Evolutionary conservation across 2,113 vertebrate species (phyloP), one percentile per base, ranked within the genome.

Genomic region (Paratilapia polleni): DNA sequence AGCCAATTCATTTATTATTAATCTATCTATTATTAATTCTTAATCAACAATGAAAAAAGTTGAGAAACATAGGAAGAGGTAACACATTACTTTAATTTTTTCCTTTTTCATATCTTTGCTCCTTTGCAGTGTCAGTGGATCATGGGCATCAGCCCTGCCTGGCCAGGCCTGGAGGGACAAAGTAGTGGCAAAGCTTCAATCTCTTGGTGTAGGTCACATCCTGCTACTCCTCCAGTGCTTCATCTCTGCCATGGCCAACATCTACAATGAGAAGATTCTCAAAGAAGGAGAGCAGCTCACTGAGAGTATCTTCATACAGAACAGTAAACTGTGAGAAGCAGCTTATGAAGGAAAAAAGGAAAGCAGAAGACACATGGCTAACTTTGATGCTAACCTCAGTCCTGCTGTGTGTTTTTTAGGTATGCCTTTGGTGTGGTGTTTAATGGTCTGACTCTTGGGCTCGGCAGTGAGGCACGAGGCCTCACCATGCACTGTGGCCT

Each of bases 221-320:
- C 96, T 99, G 58, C 97, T 99, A 80, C 57, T 99, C 38, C 86
- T 97, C 47, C 98, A 99, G 89, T 99, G 98, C 89, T 97, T 99
- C 87, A 96, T 98, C 86, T 97, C 98, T 8, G 97, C 98, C 43
- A 92, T 98, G 95, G 98, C 98, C 90, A 99, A 99, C 93, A 98
- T 99, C 91, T 99, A 99, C 94, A 99, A 98, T 2, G 98, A 99
- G 91, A 99, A 99, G 96, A 99, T 99, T 90, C 81, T 99, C 59
- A 99, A 99, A 86, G 98, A 99, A 58, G 97, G 96, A 8, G 96
- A 97, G 84, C 98, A 98, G 89, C 93, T 96, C 24, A 92, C 91
- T 0, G 98, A 99, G 94, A 99, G 96, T 94, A 99, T 99, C 93
- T 99, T 98, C 90, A 96, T 95, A 3, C 98, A 99, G 96, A 99